A percentile compares a stretch with the other conserved stretches of the same genome.
Evolutionary conservation across 2,797 vertebrate genomes (phyloP).

Genomic region (Delichon dasypus): DNA sequence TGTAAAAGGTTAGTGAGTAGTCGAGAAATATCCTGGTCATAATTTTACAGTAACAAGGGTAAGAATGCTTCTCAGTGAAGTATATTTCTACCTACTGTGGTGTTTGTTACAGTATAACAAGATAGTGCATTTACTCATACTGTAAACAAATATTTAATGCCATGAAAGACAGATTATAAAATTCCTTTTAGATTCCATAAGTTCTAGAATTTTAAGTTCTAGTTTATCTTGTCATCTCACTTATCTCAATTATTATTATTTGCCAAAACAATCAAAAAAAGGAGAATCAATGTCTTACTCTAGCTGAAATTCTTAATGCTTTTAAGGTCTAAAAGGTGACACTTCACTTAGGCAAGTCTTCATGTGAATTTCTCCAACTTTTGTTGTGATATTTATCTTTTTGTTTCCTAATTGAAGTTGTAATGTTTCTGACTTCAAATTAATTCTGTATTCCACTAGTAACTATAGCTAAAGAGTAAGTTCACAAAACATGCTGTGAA

Average conservation of each 20-base stretch:
- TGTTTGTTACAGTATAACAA: neutral
- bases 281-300: neutral
- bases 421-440: neutral
- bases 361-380: neutral
- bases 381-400: neutral
- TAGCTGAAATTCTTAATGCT: neutral
- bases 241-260: neutral
- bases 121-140: neutral
- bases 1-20: constrained; percentile 23
- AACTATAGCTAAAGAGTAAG: neutral
- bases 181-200: neutral
- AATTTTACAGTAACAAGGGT: neutral
- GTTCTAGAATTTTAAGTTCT: neutral
- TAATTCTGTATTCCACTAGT: neutral
- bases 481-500: neutral
- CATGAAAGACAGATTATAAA: neutral
- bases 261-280: neutral
- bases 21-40: neutral
- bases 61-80: neutral
- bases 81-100: neutral
- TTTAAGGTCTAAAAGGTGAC: neutral
- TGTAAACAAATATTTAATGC: neutral
- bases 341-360: neutral
- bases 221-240: neutral
- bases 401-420: neutral